Percentiles rank a stretch among this genome's conserved stretches.
Evolutionary conservation across 1,140 invertebrate genomes (phyloP).

Genomic region (Acromyrmex charruanus): DNA sequence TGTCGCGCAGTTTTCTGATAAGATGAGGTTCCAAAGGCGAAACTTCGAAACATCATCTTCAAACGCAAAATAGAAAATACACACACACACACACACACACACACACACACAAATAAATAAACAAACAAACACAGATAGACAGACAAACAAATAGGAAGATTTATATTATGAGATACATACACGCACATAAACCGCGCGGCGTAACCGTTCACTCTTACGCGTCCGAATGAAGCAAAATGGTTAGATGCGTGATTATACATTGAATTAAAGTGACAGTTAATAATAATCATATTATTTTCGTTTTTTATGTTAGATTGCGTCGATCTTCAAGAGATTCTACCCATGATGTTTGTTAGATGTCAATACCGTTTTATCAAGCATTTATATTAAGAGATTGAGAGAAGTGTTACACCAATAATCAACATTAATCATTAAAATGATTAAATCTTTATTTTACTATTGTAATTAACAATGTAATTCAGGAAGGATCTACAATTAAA

Average conservation of each 20-base stretch:
- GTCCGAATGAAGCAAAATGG: conserved; percentile 21
- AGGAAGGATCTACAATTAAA: not conserved
- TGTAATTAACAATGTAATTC: not conserved
- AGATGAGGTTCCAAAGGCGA: conserved; percentile 40
- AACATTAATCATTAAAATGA: not conserved
- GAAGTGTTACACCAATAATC: conserved; percentile 28
- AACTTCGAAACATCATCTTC: conserved; percentile 58
- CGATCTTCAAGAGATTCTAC: conserved; percentile 48
- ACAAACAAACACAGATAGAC: not conserved
- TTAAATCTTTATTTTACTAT: not conserved
- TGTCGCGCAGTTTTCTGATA: conserved; percentile 51
- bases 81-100: not conserved
- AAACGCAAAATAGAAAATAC: conserved; percentile 34
- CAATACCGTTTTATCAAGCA: conserved; percentile 6
- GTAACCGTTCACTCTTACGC: conserved; percentile 34
- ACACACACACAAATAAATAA: not conserved
- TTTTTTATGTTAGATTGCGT: conserved; percentile 35
- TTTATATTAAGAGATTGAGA: conserved; percentile 11
- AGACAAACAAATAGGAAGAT: conserved; percentile 32
- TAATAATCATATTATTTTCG: conserved; percentile 19
- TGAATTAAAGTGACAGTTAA: conserved; percentile 1
- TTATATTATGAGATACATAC: conserved; percentile 40
- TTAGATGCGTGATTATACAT: conserved; percentile 24
- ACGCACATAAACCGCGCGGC: not conserved
- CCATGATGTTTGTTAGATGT: conserved; percentile 16